These are phyloP conservation scores for Lepus americanus DNA, from an alignment of 2,113 vertebrate species.

Conservation along the genomic window DNA sequence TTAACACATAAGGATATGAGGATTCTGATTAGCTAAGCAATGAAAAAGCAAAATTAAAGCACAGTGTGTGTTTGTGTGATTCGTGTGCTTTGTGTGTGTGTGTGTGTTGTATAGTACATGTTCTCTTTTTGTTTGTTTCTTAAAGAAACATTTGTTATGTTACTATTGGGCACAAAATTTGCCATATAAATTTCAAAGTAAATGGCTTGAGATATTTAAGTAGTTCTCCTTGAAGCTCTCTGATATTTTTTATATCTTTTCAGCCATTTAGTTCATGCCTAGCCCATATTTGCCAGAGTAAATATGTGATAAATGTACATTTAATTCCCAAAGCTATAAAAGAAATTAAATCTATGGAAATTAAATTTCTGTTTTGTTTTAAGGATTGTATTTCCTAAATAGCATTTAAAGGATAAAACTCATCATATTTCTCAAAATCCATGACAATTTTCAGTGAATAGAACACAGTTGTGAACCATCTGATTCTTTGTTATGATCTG, in stretches of 20 bases:
- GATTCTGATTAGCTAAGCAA: background rate
- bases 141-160: conserved; percentile 40
- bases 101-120: background rate
- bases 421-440: background rate
- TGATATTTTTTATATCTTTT: conserved; percentile 27
- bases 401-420: conserved; percentile 1
- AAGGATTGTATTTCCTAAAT: background rate
- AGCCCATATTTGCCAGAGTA: background rate
- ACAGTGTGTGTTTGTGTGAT: background rate
- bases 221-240: conserved; percentile 15
- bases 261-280: background rate
- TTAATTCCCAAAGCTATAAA: conserved; percentile 56
- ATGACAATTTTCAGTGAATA: background rate
- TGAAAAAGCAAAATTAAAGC: conserved; percentile 5
- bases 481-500: background rate
- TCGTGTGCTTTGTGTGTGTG: background rate
- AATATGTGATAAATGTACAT: conserved; percentile 18
- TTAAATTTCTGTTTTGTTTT: background rate
- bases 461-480: background rate
- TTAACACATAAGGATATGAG: conserved; percentile 28
- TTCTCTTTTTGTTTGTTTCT: background rate
- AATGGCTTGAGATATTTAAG: conserved; percentile 16
- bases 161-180: background rate
- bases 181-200: conserved; percentile 40
- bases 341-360: background rate